Evolutionary conservation across 2,797 vertebrate genomes (phyloP), one percentile per base, ranked within the genome.

Genomic region (Serranus cabrilla): DNA sequence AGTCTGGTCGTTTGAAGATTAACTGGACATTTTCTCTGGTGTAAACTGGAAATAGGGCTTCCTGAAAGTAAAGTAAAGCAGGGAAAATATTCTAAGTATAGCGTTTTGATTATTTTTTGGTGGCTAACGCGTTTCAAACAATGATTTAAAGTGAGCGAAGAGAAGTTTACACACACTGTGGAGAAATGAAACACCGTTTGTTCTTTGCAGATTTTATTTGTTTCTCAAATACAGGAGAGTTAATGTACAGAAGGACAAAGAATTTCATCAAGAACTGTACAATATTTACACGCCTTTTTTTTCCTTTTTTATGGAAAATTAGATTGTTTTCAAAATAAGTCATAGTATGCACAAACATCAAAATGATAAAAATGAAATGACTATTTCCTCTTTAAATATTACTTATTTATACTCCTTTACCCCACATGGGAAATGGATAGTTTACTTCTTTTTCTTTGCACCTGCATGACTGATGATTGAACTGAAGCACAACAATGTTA

Each of bases 151-250:
- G 27, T 23, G 52, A 37, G 4, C 13, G 13, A 2, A 14, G 7
- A 18, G 12, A 45, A 7, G 0, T 4, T 42, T 1, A n/a, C 14
- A 10, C 16, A 11, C 27, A 49, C 14, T 2, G 11, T 2, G 80
- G 60, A 39, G 47, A 87, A 85, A 84, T 34, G 18, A 82, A 85
- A 85, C 65, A 25, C 50, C 27, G 55, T 78, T 88, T 92, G 91
- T 89, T 94, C 92, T 95, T 95, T 93, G 94, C 93, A 93, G 92
- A 91, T 95, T 96, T 96, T 96, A 96, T 95, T 95, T 91, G 94
- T 95, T 95, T 95, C 91, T 96, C 95, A 96, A 96, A 96, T 95
- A 95, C 95, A 95, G 94, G 93, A 94, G 94, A 95, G 94, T 95
- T 95, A 94, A 94, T 96, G 94, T 95, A 95, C 95, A 95, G 94